Evolutionary conservation across 2,888 invertebrate species (phyloP).

Genomic region (Habroteleia sp.): DNA sequence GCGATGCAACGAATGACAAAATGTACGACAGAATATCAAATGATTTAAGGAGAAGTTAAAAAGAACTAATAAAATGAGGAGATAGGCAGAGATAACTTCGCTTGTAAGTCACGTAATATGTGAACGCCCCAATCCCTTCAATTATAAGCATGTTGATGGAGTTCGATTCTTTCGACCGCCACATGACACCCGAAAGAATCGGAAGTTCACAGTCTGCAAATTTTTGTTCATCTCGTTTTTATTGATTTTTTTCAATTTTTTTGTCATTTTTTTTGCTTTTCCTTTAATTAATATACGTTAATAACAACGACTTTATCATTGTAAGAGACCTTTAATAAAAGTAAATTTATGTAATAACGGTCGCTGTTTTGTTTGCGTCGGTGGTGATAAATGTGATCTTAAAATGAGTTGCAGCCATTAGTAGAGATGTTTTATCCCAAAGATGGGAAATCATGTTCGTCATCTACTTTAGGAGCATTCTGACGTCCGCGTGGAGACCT

Average conservation of each 20-base stretch:
- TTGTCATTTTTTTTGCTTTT: constrained; percentile 64
- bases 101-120: constrained; percentile 46
- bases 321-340: constrained; percentile 76
- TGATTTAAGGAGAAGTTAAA: constrained; percentile 10
- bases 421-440: constrained; percentile 85
- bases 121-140: constrained; percentile 47
- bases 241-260: constrained; percentile 60
- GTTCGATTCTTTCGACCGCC: constrained; percentile 49
- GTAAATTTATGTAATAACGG: constrained; percentile 73
- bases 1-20: constrained; percentile 35
- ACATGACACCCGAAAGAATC: constrained; percentile 47
- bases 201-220: constrained; percentile 54
- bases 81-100: constrained; percentile 12
- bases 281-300: constrained; percentile 72
- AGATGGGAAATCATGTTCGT: constrained; percentile 97
- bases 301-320: constrained; percentile 77
- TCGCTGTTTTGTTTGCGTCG: constrained; percentile 73
- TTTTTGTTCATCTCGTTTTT: constrained; percentile 54
- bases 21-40: constrained; percentile 16
- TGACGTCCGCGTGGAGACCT: constrained; percentile 80
- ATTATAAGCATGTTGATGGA: constrained; percentile 33
- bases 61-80: neutral
- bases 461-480: constrained; percentile 93
- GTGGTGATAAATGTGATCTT: constrained; percentile 67
- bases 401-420: constrained; percentile 67